Percentiles rank a stretch among this genome's conserved stretches.
These are phyloP conservation scores for Mallotus villosus DNA, from an alignment of 2,797 vertebrate species.

Conservation along the genomic window DNA sequence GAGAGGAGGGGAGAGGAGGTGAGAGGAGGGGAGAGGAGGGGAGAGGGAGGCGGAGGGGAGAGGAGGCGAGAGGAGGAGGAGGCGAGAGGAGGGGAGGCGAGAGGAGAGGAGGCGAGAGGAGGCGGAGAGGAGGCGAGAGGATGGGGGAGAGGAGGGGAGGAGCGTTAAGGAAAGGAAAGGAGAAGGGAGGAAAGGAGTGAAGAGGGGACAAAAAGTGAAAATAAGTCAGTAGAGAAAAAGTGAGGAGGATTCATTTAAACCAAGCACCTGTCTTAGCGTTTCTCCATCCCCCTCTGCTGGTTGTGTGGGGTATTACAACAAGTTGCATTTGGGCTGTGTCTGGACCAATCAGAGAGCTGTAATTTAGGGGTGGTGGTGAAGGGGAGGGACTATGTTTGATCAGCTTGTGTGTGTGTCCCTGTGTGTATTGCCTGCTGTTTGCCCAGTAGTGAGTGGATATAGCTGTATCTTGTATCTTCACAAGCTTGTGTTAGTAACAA, in stretches of 20 bases:
- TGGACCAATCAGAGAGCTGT: conserved; percentile 6
- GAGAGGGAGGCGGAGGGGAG: conserved; percentile 6
- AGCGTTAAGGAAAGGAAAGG: too few species aligned
- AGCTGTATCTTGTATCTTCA: neutral
- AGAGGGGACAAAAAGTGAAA: neutral
- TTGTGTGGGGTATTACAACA: neutral
- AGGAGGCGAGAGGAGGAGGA: neutral
- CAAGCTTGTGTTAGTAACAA: conserved; percentile 30
- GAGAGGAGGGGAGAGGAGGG: neutral
- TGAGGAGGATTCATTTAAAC: too few species aligned
- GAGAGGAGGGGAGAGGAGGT: neutral
- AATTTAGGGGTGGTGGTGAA: neutral
- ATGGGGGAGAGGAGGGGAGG: conserved; percentile 3
- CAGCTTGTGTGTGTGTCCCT: neutral
- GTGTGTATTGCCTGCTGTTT: neutral
- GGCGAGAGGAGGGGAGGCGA: neutral
- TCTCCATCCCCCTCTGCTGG: neutral
- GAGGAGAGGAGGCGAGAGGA: neutral
- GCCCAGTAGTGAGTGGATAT: conserved; percentile 1
- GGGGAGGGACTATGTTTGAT: neutral
- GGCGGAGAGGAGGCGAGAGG: neutral
- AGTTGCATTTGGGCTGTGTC: neutral
- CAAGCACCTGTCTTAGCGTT: conserved; percentile 4
- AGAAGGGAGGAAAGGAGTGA: neutral
- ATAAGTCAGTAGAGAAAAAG: too few species aligned